Evolutionary conservation across 2,113 vertebrate species (phyloP), one percentile per base, ranked within the genome.

Genomic region (Pristiophorus japonicus): DNA sequence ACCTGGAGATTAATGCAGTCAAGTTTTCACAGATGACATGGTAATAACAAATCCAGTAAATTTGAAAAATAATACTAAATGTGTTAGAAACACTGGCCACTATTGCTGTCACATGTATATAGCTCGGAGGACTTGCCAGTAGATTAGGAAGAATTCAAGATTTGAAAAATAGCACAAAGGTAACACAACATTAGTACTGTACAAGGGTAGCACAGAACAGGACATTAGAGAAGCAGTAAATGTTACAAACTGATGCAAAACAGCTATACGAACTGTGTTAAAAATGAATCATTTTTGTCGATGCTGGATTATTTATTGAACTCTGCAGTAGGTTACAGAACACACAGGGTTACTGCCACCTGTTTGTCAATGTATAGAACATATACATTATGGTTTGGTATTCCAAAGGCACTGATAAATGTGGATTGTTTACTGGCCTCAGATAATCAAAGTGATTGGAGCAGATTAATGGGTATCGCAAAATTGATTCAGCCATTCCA

Each of bases 11-110:
- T 65, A 65, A 92, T 92, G 45, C 4, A 90, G 59, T 90, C 59
- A 90, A 1, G 51, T 45, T 94, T 45, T 70, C 93, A 70, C 45
- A 70, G 42, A 66, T 94, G 22, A 34, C n/a, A 67, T 45, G 66
- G 65, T 73, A 70, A 18, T 30, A 70, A 94, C 42, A 66, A 59
- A n/a, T n/a, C n/a, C n/a, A n/a, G n/a, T n/a, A n/a, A n/a, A 94
- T 94, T 10, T 93, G 65, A 94, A 94, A 70, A 94, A 30, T 38
- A 65, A 55, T 55, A 18, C 87, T 88, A 55, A 59, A 90, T 59
- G 24, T 94, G 24, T 94, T 63, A 70, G 34, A 66, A 7, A 73
- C 38, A 42, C 38, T 90, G 55, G 51, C 51, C 30, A n/a, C 47
- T n/a, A 18, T 62, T 62, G 87, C 12, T 42, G 38, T 81, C 38